Conservation (phyloP, 2,113 vertebrate species). For the Phoenicopterus ruber region DNA sequence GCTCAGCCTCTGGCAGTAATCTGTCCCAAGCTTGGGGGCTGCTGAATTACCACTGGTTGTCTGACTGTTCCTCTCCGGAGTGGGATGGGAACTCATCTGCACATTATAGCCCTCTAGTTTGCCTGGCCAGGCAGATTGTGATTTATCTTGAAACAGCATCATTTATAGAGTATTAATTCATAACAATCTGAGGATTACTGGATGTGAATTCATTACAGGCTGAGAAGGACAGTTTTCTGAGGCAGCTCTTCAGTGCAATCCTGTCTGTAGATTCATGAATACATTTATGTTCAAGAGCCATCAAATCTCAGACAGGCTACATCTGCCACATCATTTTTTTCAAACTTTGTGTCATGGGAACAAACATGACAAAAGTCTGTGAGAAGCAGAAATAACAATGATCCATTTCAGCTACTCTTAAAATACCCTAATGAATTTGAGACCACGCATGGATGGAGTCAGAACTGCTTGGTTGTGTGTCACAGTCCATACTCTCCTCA, state of each 20-base stretch:
- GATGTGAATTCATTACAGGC: not conserved
- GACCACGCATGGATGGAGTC: not conserved
- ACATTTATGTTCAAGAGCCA: not conserved
- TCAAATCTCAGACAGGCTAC: constrained; percentile 28
- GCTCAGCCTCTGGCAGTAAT: not conserved
- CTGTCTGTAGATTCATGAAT: not conserved
- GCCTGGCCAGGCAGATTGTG: not conserved
- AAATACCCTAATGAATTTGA: not conserved
- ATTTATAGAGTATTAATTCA: not conserved
- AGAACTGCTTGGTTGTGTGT: not conserved
- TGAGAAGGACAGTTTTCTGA: not conserved
- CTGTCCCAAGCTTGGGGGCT: not conserved
- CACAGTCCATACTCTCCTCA: not conserved
- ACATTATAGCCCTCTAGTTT: not conserved
- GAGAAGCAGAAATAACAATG: not conserved
- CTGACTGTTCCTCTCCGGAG: not conserved
- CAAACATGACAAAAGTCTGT: not conserved
- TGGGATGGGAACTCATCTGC: not conserved
- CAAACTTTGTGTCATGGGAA: constrained; percentile 11
- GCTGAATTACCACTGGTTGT: not conserved
- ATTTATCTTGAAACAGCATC: not conserved
- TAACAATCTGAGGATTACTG: not conserved
- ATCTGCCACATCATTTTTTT: not conserved
- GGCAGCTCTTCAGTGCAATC: not conserved
- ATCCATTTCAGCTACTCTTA: not conserved